Evolutionary conservation across 2,888 invertebrate genomes (phyloP), one percentile per base, ranked within the genome.

Genomic region (Pseudococcus longispinus): DNA sequence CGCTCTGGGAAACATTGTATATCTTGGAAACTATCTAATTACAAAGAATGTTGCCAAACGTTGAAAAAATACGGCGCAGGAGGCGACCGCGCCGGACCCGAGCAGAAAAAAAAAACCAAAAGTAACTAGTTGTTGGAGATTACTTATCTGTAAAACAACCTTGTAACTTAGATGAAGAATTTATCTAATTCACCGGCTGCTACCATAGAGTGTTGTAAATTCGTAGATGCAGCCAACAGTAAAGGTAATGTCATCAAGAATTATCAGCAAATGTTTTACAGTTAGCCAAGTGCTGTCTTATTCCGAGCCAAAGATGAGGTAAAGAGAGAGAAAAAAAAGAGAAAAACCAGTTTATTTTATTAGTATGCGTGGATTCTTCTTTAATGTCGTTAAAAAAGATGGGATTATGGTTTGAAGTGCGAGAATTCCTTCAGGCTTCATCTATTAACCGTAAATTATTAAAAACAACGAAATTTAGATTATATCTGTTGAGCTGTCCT

Each of bases 241-340:
- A 65, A 84, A 84, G 60, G 65, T 84, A 84, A 84, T 84, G 84
- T 84, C 84, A 84, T 84, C 84, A 23, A 84, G 84, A 84, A 84
- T 84, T 84, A 84, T 84, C 84, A 65, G 84, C 84, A 84, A 84
- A 84, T 84, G 65, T 65, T 84, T 84, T 84, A 84, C 84, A 84
- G 84, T 84, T 84, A 84, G 42, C 84, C 60, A 84, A 84, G 84
- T 42, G 60, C 60, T 84, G n/a, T 65, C 42, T 20, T 46, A 2
- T 55, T 20, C n/a, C 60, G 23, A 83, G 83, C 46, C 29, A 8
- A 83, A 46, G 46, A 46, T 20, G 44, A 46, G 32, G 83, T 23
- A 20, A 83, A 42, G 20, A 44, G 37, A 37, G 37, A 82, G 29
- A 32, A 77, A 77, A 77, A 77, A 37, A 77, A 46, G 9, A 83